Evolutionary conservation across 2,797 vertebrate species (phyloP), one percentile per base, ranked within the genome.

Genomic region (Chelon auratus): DNA sequence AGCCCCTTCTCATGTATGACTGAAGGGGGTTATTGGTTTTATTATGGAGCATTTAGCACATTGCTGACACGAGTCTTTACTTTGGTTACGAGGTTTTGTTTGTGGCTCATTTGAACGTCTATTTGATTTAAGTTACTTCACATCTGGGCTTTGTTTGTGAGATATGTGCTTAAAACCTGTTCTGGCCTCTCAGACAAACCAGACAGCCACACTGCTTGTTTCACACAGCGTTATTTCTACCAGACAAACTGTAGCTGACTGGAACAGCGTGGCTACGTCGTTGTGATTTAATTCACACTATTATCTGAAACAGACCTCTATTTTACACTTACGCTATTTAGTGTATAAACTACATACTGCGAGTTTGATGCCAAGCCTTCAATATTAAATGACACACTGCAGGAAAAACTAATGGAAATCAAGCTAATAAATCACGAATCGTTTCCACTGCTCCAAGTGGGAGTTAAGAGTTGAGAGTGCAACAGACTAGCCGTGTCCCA

Each of bases 111-210:
- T n/a, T 55, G 37, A 81, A 42, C 66, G 68, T 68, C 72, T 87
- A 68, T 80, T 72, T 12, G 39, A 54, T 58, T 72, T 80, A 18
- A 9, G 60, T 53, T n/a, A 8, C 57, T 22, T 78, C 70, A 72
- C 57, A 82, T 88, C 65, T 85, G 78, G 50, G 40, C 61, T 79
- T 80, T 83, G 73, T 85, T 81, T 83, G 45, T 75, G 39, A 80
- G 62, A 75, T 73, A 3, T 45, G 58, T 79, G 64, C 85, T 81
- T 77, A 58, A 78, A 81, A 65, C 20, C 22, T 50, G 26, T 69
- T 68, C n/a, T 54, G 56, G 62, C 70, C 72, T 57, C 55, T 51
- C 4, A 64, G 37, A 47, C 61, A 72, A 68, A 62, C 64, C 54
- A 66, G 15, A 5, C 47, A 6, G 10, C 69, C 68, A 45, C 56